These are phyloP conservation scores for Drosophila anceps DNA, from an alignment of 2,888 invertebrate genomes.

Conservation along the genomic window DNA sequence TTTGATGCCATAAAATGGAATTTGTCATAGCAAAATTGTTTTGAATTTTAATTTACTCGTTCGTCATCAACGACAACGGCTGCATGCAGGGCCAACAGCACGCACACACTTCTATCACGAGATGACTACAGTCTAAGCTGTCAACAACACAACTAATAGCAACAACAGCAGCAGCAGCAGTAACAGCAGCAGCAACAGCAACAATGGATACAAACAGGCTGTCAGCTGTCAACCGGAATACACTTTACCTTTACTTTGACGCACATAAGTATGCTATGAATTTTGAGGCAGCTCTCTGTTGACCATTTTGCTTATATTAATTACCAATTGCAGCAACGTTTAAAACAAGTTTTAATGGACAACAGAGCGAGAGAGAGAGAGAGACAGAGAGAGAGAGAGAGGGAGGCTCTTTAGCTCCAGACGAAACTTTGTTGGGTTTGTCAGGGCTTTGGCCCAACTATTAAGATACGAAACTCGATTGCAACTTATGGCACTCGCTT, in stretches of 20 bases:
- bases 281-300: slow-evolving; percentile 26
- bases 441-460: slow-evolving; percentile 1
- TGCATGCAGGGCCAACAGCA: slow-evolving; percentile 1
- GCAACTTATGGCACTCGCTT: slow-evolving; percentile 17
- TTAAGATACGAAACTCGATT: slow-evolving; percentile 13
- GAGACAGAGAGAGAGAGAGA: neutral
- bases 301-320: slow-evolving; percentile 51
- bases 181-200: slow-evolving; percentile 6
- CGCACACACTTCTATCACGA: slow-evolving; percentile 1
- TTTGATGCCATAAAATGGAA: slow-evolving; percentile 72
- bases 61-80: slow-evolving; percentile 35
- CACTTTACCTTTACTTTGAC: slow-evolving; percentile 27
- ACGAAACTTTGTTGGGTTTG: slow-evolving; percentile 10
- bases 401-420: neutral
- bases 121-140: slow-evolving; percentile 40
- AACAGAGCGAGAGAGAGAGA: neutral
- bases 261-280: slow-evolving; percentile 53
- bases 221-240: slow-evolving; percentile 38
- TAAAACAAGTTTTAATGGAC: neutral
- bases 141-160: slow-evolving; percentile 35
- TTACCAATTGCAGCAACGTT: slow-evolving; percentile 51
- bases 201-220: slow-evolving; percentile 44
- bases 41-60: slow-evolving; percentile 76
- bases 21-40: slow-evolving; percentile 70
- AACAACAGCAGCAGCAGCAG: slow-evolving; percentile 16